Evolutionary conservation across 2,113 vertebrate species (phyloP), one percentile per base, ranked within the genome.

Genomic region (Procavia capensis): DNA sequence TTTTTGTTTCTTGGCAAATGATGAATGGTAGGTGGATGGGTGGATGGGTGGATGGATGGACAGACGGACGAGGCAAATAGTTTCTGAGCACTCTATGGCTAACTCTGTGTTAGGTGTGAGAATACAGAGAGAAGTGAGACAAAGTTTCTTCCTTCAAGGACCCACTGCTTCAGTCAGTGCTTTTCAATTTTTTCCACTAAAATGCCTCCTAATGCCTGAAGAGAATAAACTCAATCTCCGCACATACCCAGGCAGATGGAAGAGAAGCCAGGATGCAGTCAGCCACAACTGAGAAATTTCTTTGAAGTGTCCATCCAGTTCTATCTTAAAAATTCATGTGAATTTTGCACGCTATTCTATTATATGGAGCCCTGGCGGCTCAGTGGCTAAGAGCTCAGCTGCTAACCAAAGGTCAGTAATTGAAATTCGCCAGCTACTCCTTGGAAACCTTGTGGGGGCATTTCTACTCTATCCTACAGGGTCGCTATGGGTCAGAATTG

Each of bases 1-100:
- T 88, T 91, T 14, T 90, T 94, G 27, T 70, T 94, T 95, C 41
- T 75, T 76, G 34, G 50, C 31, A 82, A 96, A 22, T 4, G 25
- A 45, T 81, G 68, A 50, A 54, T 45, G 47, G 50, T 54, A 54
- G 50, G 17, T 16, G 50, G 50, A 16, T 54, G 50, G 14, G 50
- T 54, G 50, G 17, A 11, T 54, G 50, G 14, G 17, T 54, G 50
- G 50, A 54, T 54, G 50, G 50, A 13, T 54, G 50, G 50, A 16
- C 17, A 16, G 50, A 16, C 17, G 50, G 50, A 16, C 17, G 50
- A 16, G 36, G 14, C 5, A 84, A 87, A 96, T 25, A 78, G 19
- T 70, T 72, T 47, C 45, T n/a, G 80, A 88, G 45, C 27, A 64
- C 29, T 92, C 72, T 88, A 64, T 63, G 47, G 8, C 41, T 86